Evolutionary conservation across 2,113 vertebrate species (phyloP).

Genomic region (Pseudopipra pipra): DNA sequence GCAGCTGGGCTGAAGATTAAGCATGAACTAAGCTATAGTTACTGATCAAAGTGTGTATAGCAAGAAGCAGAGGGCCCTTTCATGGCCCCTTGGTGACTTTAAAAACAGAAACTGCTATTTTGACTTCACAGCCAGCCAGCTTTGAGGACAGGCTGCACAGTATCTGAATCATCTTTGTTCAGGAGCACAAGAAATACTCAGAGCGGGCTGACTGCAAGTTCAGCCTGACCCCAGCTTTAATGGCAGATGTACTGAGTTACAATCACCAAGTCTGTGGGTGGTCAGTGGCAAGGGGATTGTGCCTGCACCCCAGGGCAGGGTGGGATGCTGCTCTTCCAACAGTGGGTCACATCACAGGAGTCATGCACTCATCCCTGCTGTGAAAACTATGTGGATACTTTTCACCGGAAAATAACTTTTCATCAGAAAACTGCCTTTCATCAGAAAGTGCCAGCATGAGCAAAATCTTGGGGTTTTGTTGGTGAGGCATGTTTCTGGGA

Average conservation of each 20-base stretch:
- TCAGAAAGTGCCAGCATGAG: not conserved
- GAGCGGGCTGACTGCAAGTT: not conserved
- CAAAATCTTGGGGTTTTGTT: not conserved
- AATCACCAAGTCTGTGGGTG: not conserved
- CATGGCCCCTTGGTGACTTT: not conserved
- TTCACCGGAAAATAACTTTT: not conserved
- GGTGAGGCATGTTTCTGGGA: not conserved
- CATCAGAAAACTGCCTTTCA: constrained; percentile 8
- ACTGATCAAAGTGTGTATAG: not conserved
- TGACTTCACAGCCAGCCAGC: not conserved
- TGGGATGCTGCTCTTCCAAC: not conserved
- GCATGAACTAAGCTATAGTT: not conserved
- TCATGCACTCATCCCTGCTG: not conserved
- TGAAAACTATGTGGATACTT: not conserved
- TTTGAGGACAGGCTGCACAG: not conserved
- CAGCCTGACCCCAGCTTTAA: not conserved
- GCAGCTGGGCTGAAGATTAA: not conserved
- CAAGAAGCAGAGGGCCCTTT: not conserved
- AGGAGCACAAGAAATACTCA: not conserved
- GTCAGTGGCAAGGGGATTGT: rapidly evolving
- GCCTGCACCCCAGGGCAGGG: not conserved
- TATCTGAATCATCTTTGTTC: not conserved
- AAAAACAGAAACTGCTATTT: not conserved
- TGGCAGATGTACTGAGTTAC: not conserved
- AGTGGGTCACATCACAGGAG: not conserved